phyloP scores from a whole-genome alignment of 1,140 invertebrate genomes.

The Dysdera silvatica region DNA sequence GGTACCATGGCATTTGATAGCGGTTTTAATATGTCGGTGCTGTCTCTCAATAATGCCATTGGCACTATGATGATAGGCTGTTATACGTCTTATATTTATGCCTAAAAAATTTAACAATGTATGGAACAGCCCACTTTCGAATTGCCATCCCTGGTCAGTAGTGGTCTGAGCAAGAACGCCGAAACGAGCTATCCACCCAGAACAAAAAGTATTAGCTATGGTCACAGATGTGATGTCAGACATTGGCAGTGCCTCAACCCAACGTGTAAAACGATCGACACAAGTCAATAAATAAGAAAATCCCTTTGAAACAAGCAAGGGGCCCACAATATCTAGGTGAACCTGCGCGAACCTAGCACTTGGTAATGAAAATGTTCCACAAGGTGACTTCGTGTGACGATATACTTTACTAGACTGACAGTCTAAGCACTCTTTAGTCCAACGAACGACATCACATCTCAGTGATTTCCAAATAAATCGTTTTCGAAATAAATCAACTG shows the following conservation, averaged over 20 bases:
- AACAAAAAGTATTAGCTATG: slow-evolving; percentile 38
- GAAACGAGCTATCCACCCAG: slow-evolving; percentile 40
- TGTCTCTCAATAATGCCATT: slow-evolving; percentile 42
- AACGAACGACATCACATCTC: no score
- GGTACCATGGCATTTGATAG: no score
- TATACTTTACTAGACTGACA: no score
- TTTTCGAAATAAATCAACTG: no score
- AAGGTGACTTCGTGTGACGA: no score
- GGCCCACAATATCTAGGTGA: no score
- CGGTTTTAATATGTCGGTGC: slow-evolving; percentile 45
- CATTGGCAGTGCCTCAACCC: slow-evolving; percentile 44
- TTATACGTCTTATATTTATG: slow-evolving; percentile 8
- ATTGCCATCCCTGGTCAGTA: slow-evolving; percentile 46
- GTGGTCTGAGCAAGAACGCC: slow-evolving; percentile 37
- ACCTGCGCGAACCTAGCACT: no score
- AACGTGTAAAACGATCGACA: slow-evolving; percentile 45
- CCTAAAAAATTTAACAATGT: slow-evolving; percentile 19
- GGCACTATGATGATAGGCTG: slow-evolving; percentile 35
- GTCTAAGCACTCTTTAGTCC: no score
- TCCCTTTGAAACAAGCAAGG: no score
- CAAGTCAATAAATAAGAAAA: no score
- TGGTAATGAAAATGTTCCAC: no score
- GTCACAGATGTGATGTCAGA: slow-evolving; percentile 40
- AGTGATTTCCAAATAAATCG: no score
- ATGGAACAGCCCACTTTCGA: slow-evolving; percentile 39